Evolutionary conservation across 2,113 vertebrate genomes (phyloP).

Genomic region (Panurus biarmicus): DNA sequence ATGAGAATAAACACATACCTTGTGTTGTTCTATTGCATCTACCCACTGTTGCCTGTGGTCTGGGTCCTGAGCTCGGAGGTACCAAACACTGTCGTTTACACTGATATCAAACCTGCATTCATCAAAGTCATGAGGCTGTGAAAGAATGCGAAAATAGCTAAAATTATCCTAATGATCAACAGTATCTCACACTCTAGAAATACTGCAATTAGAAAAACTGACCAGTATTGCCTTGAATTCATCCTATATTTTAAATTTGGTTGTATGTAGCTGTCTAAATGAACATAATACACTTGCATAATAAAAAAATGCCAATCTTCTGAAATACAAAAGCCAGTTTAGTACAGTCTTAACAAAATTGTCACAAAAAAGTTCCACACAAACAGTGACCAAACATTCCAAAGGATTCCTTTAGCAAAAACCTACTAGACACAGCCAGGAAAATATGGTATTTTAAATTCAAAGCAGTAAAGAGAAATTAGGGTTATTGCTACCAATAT

Average conservation of each 20-base stretch:
- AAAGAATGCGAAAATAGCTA: slow-evolving; percentile 1
- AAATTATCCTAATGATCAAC: not conserved
- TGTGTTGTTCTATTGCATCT: slow-evolving; percentile 90
- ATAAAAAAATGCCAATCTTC: not conserved
- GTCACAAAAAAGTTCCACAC: not conserved
- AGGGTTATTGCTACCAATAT: not conserved
- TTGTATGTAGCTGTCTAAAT: not conserved
- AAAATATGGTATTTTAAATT: not conserved
- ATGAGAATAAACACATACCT: slow-evolving; percentile 69
- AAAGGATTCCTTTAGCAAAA: not conserved
- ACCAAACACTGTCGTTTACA: slow-evolving; percentile 94
- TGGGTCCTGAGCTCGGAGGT: slow-evolving; percentile 88
- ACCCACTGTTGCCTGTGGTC: slow-evolving; percentile 90
- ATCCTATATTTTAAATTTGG: not conserved
- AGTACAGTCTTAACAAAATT: not conserved
- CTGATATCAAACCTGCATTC: slow-evolving; percentile 96
- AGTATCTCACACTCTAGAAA: not conserved
- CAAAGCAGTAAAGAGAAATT: not conserved
- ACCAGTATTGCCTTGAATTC: not conserved
- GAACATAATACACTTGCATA: not conserved
- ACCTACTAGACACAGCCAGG: not conserved
- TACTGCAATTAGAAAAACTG: not conserved
- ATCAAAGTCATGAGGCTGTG: slow-evolving; percentile 93
- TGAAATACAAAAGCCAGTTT: not conserved
- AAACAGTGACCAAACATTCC: not conserved